These are phyloP conservation scores for Psittacula echo DNA, from an alignment of 2,797 vertebrate species.

Conservation along the genomic window DNA sequence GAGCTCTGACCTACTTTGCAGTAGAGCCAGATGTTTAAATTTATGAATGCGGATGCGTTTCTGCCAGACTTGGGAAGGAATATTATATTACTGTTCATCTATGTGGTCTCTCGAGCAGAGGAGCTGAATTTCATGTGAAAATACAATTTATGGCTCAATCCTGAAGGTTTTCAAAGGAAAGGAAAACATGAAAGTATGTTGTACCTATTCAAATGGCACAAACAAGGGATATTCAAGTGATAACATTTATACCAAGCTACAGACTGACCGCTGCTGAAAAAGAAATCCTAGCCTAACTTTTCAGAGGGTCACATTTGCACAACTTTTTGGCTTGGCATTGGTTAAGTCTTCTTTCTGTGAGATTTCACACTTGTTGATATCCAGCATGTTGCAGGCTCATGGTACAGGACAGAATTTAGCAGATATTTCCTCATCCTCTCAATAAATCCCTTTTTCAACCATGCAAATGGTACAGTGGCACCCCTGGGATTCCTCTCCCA, in stretches of 20 bases:
- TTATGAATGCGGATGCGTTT: not conserved
- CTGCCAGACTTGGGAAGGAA: not conserved
- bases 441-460: not conserved
- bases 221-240: not conserved
- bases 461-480: not conserved
- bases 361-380: not conserved
- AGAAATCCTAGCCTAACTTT: not conserved
- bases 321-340: not conserved
- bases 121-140: not conserved
- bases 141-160: not conserved
- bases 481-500: not conserved
- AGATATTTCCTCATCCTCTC: not conserved
- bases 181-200: slow-evolving; percentile 19
- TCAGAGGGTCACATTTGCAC: not conserved
- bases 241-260: not conserved
- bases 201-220: slow-evolving; percentile 29
- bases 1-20: slow-evolving; percentile 28
- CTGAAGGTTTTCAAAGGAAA: slow-evolving; percentile 14
- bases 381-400: not conserved
- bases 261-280: not conserved
- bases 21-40: slow-evolving; percentile 38
- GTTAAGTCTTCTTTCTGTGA: not conserved
- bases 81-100: not conserved
- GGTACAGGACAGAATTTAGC: not conserved
- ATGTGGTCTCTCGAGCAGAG: not conserved